Conservation (phyloP, 2,113 vertebrate species). For the Nothoprocta pentlandii region DNA sequence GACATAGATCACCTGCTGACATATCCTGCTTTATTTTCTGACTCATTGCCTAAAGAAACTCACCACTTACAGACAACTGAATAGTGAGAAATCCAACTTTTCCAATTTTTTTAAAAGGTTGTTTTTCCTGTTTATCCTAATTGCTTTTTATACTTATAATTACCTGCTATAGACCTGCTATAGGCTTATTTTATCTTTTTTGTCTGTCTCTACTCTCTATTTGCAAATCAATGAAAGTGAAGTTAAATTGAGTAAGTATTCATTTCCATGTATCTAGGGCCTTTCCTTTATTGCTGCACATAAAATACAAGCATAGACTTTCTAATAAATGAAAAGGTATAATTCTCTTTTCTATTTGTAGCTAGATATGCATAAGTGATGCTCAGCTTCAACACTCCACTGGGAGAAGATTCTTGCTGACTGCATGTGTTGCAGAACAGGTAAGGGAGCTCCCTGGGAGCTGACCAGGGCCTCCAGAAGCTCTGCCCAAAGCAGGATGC, state of each 20-base stretch:
- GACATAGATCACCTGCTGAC: neutral
- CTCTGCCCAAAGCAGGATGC: neutral
- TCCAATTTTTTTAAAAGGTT: neutral
- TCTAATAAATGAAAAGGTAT: neutral
- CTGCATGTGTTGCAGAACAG: neutral
- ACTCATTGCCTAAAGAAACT: accelerated
- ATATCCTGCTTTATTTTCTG: neutral
- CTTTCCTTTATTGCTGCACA: accelerated
- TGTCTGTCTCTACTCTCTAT: neutral
- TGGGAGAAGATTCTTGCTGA: neutral
- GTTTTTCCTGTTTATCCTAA: neutral
- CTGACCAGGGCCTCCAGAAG: neutral
- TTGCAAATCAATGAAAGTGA: neutral
- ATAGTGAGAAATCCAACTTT: neutral
- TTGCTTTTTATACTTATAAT: neutral
- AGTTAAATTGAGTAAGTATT: neutral
- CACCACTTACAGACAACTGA: accelerated
- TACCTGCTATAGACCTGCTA: neutral
- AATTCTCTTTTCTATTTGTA: neutral
- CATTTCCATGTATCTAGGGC: neutral
- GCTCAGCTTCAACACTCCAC: neutral
- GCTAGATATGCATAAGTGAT: neutral
- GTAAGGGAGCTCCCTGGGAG: neutral
- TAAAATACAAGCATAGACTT: neutral
- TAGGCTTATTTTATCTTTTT: neutral